Base-by-base conservation (phyloP, 2,797 vertebrate species). In the Sebastolobus alascanus region DNA sequence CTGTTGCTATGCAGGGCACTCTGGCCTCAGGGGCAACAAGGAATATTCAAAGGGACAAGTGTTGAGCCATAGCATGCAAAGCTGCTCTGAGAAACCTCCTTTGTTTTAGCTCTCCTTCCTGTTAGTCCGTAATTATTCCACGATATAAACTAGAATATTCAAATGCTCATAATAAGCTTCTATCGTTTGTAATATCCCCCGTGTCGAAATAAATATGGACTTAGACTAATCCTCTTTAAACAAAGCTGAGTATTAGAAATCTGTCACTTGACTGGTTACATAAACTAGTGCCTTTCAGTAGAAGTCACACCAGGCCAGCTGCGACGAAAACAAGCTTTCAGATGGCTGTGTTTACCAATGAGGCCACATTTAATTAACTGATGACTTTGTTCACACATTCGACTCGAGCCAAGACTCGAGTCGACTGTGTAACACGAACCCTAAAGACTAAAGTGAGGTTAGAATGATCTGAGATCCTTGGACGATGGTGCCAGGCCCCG, bases 351-450 rank as follows among this genome's bases (percentile, higher is more conserved):
- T 80, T 83, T 37, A 69, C 10, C 5, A 71, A 59, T 25, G 56
- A 78, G 46, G 27, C 20, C 25, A 50, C 46, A 72, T 72, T 71
- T 68, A 85, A 87, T 89, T 71, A 75, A 83, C 60, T 73, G 77
- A 87, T 76, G 43, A 78, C 46, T 80, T 79, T 65, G 31, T 83
- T 87, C 69, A 84, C 82, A 84, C 75, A 61, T 73, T 85, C 83
- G n/a, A 86, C 84, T 92, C 72, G 56, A 92, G 84, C 86, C 87
- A 90, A 94, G 77, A 85, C 90, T 79, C 70, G 69, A 75, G 83
- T 25, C 35, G 88, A 84, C 81, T 87, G 69, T 87, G 88, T 90
- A 94, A 94, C 56, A 83, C 75, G 56, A 95, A 90, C 84, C 80
- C 82, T 50, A 29, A 83, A 81, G 85, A 94, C 80, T 84, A 86